Conservation (phyloP, 2,888 invertebrate genomes). For the Quadroppia sp. region DNA sequence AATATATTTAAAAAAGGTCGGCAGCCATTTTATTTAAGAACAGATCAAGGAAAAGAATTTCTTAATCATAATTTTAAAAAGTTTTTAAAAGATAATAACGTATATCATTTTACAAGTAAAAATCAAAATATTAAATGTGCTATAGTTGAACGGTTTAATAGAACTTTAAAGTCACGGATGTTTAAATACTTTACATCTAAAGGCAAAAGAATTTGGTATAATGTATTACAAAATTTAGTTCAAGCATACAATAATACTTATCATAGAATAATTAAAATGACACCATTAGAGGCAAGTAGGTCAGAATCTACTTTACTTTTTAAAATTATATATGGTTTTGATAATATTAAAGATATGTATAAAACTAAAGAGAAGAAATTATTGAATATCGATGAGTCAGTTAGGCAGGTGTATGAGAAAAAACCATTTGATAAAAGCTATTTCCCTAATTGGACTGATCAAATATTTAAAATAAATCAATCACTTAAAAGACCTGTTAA, state of each 20-base stretch:
- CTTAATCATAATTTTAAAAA: not conserved
- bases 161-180: slow-evolving; percentile 50
- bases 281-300: not conserved
- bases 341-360: not conserved
- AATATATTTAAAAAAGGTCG: slow-evolving; percentile 35
- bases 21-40: not conserved
- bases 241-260: not conserved
- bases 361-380: not conserved
- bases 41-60: slow-evolving; percentile 37
- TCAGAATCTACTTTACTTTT: not conserved
- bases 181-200: slow-evolving; percentile 48
- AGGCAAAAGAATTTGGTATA: slow-evolving; percentile 40
- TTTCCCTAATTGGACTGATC: slow-evolving; percentile 1
- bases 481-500: not conserved
- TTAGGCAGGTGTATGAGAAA: not conserved
- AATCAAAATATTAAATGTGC: slow-evolving; percentile 50
- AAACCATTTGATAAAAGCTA: not conserved
- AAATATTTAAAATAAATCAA: not conserved
- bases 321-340: not conserved
- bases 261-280: slow-evolving; percentile 14
- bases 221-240: not conserved
- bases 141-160: slow-evolving; percentile 50
- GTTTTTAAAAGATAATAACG: slow-evolving; percentile 44
- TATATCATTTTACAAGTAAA: slow-evolving; percentile 47
- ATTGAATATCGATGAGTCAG: not conserved